These are phyloP conservation scores for Cottus gobio DNA, from an alignment of 2,113 vertebrate species.

Conservation along the genomic window DNA sequence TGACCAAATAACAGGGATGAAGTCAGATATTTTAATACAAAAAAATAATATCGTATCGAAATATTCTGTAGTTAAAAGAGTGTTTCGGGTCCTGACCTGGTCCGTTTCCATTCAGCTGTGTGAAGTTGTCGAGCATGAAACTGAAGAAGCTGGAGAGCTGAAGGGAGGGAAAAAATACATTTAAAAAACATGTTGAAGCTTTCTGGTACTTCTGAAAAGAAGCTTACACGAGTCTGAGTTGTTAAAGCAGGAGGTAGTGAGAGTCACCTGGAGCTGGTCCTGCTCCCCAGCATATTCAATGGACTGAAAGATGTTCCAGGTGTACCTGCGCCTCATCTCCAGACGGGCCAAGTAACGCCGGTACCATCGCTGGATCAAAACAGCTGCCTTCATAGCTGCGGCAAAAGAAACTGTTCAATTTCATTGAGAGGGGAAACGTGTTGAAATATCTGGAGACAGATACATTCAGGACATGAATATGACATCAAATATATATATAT, in stretches of 20 bases:
- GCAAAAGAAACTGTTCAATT: conserved; percentile 5
- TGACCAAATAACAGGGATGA: neutral
- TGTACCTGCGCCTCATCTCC: conserved; percentile 89
- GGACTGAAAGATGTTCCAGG: conserved; percentile 94
- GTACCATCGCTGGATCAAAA: conserved; percentile 96
- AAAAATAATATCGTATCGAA: neutral
- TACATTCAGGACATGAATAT: neutral
- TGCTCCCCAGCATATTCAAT: conserved; percentile 96
- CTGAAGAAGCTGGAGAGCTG: conserved; percentile 96
- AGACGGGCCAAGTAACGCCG: conserved; percentile 89
- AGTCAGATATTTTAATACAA: neutral
- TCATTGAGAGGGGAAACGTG: neutral
- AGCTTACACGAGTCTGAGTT: neutral
- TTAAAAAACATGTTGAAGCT: neutral
- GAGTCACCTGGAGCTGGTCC: conserved; percentile 91
- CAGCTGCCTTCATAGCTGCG: conserved; percentile 88
- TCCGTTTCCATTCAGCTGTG: conserved; percentile 77
- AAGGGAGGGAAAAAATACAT: neutral
- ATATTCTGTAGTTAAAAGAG: neutral
- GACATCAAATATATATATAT: too few species aligned
- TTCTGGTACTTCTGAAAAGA: neutral
- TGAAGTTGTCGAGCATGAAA: conserved; percentile 93
- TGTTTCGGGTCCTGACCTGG: conserved; percentile 80
- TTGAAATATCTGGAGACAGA: neutral
- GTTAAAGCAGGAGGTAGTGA: neutral